These are phyloP conservation scores for Corythornis cristatus DNA, from an alignment of 2,113 vertebrate species.

Conservation along the genomic window DNA sequence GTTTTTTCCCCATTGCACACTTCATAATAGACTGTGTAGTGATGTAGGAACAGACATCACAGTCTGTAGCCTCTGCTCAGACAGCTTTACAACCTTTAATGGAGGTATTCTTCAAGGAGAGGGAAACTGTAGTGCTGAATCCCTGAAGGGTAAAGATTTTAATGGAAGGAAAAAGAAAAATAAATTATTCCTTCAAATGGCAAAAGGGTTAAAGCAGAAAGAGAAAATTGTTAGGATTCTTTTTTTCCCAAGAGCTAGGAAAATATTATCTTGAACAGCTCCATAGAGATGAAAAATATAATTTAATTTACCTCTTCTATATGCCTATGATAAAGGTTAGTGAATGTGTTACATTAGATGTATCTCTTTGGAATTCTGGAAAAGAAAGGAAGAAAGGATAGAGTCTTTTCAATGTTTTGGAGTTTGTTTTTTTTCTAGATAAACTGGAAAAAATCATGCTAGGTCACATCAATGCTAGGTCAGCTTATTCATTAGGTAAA, in stretches of 20 bases:
- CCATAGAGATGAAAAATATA: slow-evolving; percentile 37
- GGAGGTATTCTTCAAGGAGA: neutral
- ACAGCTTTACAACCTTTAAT: neutral
- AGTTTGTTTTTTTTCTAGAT: neutral
- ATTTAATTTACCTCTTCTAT: slow-evolving; percentile 18
- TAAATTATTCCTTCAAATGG: neutral
- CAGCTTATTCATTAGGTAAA: neutral
- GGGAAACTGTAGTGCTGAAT: neutral
- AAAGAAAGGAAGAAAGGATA: slow-evolving; percentile 10
- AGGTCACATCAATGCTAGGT: neutral
- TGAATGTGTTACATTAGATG: neutral
- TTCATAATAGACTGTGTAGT: neutral
- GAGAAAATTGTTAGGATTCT: neutral
- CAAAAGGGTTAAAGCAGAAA: neutral
- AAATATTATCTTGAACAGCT: neutral
- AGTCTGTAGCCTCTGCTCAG: neutral
- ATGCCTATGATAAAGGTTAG: neutral
- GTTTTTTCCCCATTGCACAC: neutral
- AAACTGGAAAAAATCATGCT: neutral
- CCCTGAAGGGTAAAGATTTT: neutral
- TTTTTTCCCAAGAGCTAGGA: neutral
- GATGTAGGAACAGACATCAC: neutral
- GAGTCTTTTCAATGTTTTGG: neutral
- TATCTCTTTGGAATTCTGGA: neutral
- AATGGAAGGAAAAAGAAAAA: neutral